Percentiles rank a stretch among this genome's conserved stretches.
These are phyloP conservation scores for Paratrypauchen microcephalus DNA, from an alignment of 2,797 vertebrate genomes.

Conservation along the genomic window DNA sequence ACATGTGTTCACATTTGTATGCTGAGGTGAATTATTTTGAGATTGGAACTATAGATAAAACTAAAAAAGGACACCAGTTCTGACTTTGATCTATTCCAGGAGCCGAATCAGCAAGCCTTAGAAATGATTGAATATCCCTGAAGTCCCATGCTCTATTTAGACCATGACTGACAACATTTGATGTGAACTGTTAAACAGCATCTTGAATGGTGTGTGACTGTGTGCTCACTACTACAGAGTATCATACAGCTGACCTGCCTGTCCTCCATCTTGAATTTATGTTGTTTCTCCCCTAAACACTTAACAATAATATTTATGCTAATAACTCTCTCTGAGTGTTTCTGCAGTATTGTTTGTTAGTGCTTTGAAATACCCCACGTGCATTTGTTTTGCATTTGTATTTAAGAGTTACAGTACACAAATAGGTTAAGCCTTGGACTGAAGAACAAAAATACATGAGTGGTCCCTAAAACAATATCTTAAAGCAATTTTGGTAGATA, in stretches of 20 bases:
- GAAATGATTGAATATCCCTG: conserved; percentile 67
- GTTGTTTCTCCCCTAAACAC: not conserved
- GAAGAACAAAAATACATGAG: conserved; percentile 29
- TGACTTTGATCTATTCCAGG: conserved; percentile 71
- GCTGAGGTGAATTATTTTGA: conserved; percentile 52
- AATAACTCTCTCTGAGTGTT: not conserved
- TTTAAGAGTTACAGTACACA: conserved; percentile 17
- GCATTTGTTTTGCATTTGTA: conserved; percentile 19
- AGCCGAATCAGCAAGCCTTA: conserved; percentile 56
- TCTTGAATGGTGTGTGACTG: conserved; percentile 36
- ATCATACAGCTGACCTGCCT: conserved; percentile 30
- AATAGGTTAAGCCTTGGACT: conserved; percentile 31
- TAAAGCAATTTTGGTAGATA: conserved; percentile 19
- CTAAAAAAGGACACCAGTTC: conserved; percentile 67
- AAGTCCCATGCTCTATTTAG: conserved; percentile 72
- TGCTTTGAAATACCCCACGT: conserved; percentile 12
- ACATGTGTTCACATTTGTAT: conserved; percentile 47
- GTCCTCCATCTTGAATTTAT: conserved; percentile 31
- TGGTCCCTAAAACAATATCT: conserved; percentile 17
- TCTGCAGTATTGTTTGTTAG: not conserved
- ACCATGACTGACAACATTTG: conserved; percentile 71
- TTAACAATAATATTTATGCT: not conserved
- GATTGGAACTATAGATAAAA: conserved; percentile 52
- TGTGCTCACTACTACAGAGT: conserved; percentile 16
- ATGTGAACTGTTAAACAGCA: conserved; percentile 60